Percentiles rank a stretch among this genome's conserved stretches.
phyloP scores from a whole-genome alignment of 1,140 invertebrate genomes.

The Sweltsa coloradensis region DNA sequence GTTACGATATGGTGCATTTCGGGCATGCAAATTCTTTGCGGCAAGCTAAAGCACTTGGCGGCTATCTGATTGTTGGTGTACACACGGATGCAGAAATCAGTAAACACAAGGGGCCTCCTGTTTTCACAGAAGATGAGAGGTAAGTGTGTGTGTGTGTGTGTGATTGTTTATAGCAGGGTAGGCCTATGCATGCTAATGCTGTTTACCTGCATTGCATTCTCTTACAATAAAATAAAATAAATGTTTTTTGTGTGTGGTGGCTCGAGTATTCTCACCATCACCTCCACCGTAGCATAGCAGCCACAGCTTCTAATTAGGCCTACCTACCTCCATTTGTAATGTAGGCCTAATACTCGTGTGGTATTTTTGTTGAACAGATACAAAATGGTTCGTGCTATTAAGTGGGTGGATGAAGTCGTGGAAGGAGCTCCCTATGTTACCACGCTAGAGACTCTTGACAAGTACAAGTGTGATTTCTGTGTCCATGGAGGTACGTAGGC shows the following conservation, averaged over 20 bases:
- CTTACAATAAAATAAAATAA: no score
- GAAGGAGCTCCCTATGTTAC: constrained; percentile 97
- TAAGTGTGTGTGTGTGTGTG: constrained; percentile 25
- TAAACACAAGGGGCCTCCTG: constrained; percentile 96
- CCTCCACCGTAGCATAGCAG: no score
- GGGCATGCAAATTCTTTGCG: constrained; percentile 94
- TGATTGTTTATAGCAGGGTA: no score
- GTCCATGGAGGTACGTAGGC: constrained; percentile 77
- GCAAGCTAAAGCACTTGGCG: constrained; percentile 93
- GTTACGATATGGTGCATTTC: constrained; percentile 98
- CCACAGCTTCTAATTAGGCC: no score
- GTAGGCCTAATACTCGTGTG: neutral
- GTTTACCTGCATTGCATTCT: no score
- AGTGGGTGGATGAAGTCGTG: constrained; percentile 99
- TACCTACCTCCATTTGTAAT: neutral
- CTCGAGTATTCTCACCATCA: no score
- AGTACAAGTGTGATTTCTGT: constrained; percentile 97
- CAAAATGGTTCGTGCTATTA: constrained; percentile 98
- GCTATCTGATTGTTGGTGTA: constrained; percentile 92
- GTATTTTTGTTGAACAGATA: constrained; percentile 41
- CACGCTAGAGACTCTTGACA: constrained; percentile 90
- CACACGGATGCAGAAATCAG: constrained; percentile 97
- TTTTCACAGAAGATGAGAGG: constrained; percentile 93
- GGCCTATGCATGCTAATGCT: no score
- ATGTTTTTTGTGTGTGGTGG: no score